Evolutionary conservation across 2,113 vertebrate species (phyloP).

Genomic region (Syrmaticus mikado): DNA sequence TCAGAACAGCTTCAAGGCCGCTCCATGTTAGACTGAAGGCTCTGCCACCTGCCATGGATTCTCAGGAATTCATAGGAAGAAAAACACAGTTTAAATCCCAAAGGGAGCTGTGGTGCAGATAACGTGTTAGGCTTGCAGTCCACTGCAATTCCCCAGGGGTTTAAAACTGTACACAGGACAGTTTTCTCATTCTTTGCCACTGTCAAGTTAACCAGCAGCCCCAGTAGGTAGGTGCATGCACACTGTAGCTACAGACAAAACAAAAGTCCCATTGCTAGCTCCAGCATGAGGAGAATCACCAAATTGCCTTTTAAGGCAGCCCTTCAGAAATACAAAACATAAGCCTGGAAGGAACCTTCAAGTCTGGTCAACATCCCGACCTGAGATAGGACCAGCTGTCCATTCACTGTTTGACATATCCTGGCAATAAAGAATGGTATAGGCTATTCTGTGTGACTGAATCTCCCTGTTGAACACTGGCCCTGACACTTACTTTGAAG

Average conservation of each 20-base stretch:
- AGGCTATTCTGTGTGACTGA: background rate
- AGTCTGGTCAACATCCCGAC: background rate
- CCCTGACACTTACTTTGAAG: background rate
- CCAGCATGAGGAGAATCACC: background rate
- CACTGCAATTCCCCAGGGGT: rapidly evolving
- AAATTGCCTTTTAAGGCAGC: background rate
- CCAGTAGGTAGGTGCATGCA: no score
- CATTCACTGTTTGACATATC: background rate
- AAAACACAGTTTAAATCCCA: background rate
- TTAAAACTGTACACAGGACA: background rate
- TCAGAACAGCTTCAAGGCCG: background rate
- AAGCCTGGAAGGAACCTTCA: background rate
- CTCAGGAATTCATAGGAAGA: background rate
- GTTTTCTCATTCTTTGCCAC: rapidly evolving
- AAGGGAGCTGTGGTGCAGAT: rapidly evolving
- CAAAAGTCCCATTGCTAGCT: background rate
- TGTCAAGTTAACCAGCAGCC: rapidly evolving
- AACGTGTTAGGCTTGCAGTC: rapidly evolving
- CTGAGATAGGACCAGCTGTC: background rate
- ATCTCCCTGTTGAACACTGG: background rate
- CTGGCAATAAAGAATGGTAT: background rate
- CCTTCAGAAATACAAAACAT: background rate
- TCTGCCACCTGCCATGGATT: background rate
- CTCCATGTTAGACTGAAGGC: background rate
- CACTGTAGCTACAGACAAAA: background rate